Evolutionary conservation across 2,797 vertebrate species (phyloP).

Genomic region (Psittacula derbiana): DNA sequence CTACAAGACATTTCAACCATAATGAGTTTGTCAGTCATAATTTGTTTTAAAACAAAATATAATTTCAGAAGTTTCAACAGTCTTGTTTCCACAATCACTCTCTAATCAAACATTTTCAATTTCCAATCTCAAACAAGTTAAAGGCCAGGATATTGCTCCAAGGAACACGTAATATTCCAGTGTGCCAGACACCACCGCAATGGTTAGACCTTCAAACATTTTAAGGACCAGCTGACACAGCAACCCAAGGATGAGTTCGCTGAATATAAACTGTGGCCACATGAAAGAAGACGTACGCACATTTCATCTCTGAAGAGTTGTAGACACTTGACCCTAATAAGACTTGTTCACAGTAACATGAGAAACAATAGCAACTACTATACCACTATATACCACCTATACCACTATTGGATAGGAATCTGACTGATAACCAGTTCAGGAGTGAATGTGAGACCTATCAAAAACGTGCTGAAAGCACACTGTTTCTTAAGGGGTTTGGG

Average conservation of each 20-base stretch:
- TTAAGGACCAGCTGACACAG: slow-evolving; percentile 39
- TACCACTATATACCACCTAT: background rate
- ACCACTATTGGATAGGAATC: slow-evolving; percentile 19
- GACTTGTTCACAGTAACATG: slow-evolving; percentile 7
- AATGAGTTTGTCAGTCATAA: background rate
- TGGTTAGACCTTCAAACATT: slow-evolving; percentile 2
- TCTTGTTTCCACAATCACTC: background rate
- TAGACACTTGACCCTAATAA: slow-evolving; percentile 36
- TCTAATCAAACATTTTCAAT: background rate
- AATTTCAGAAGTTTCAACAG: background rate
- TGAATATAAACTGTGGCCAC: slow-evolving; percentile 28
- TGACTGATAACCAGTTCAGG: slow-evolving; percentile 10
- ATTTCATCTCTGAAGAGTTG: slow-evolving; percentile 40
- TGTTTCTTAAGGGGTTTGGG: background rate
- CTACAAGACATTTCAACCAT: background rate
- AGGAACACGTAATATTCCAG: background rate
- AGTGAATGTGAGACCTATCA: slow-evolving; percentile 10
- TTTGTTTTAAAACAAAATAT: background rate
- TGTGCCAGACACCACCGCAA: background rate
- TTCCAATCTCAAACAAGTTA: background rate
- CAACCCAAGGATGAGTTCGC: slow-evolving; percentile 6
- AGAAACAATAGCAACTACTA: background rate
- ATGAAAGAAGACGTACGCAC: slow-evolving; percentile 10
- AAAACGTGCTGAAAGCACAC: background rate
- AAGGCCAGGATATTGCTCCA: background rate